Conservation (phyloP, 2,113 vertebrate genomes). For the Cromileptes altivelis region DNA sequence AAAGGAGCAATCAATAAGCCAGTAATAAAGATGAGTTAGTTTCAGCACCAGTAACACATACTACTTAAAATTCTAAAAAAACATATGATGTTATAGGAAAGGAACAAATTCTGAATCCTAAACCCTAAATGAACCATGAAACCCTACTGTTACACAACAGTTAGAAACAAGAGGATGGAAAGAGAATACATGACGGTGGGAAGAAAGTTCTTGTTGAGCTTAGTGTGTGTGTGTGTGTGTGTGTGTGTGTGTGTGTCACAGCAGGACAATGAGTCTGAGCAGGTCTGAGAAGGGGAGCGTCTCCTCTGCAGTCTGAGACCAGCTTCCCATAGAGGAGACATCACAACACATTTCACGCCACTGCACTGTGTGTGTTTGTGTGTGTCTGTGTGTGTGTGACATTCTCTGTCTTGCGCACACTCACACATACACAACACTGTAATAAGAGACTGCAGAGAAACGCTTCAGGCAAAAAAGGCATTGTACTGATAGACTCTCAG, state of each 20-base stretch:
- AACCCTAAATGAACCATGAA: background rate
- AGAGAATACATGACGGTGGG: constrained; percentile 43
- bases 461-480: constrained; percentile 58
- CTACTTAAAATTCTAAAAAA: background rate
- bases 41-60: background rate
- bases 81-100: background rate
- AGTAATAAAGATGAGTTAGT: background rate
- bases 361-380: constrained; percentile 34
- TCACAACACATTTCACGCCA: constrained; percentile 81
- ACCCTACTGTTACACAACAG: constrained; percentile 1
- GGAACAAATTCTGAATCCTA: background rate
- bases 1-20: background rate
- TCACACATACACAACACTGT: constrained; percentile 27
- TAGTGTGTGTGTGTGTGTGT: background rate
- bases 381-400: constrained; percentile 6
- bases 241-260: constrained; percentile 30
- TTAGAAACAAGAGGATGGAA: background rate
- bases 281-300: constrained; percentile 66
- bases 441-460: constrained; percentile 62
- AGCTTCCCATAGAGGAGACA: constrained; percentile 72
- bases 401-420: background rate
- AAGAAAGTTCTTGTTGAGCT: constrained; percentile 16
- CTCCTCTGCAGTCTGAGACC: constrained; percentile 62
- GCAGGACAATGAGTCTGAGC: constrained; percentile 73
- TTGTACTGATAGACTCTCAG: constrained; percentile 59